Base-by-base conservation (phyloP, 2,797 vertebrate genomes). In the Crenuchus spilurus region DNA sequence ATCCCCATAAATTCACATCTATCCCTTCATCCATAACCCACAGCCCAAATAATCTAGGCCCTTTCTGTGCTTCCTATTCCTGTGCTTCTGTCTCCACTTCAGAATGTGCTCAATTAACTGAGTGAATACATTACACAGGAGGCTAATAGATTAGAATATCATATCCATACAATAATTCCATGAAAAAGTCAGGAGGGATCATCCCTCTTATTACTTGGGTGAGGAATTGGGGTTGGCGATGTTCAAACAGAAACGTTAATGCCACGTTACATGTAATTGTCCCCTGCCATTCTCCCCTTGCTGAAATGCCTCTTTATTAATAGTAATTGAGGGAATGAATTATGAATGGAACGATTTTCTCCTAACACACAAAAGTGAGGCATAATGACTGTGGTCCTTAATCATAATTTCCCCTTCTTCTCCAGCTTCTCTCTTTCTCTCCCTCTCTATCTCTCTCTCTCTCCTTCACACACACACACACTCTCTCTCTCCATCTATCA, bases 251-350 rank as follows among this genome's bases (percentile, higher is more conserved):
- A 89, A 97, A 96, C 95, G 95, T 96, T 98, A 98, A 98, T 97
- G 95, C 95, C 94, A 94, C 92, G 94, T 96, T 95, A 95, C 95
- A 92, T 96, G 95, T 97, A 96, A 98, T 97, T 95, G 96, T 97
- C 94, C 94, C 93, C 94, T 90, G 90, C 93, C 93, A 92, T 95
- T 95, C 93, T 55, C 86, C 89, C 94, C 92, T 72, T 75, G 90
- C 94, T 94, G 94, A 95, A 96, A 96, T 96, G 96, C 95, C 96
- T 96, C 96, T 98, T 98, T 98, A 99, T 98, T 98, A 97, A 97
- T 96, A 97, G 95, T 99, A 99, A 99, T 99, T 98, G 96, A 97
- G 94, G 94, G 91, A 96, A 98, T 99, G 97, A 98, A 99, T 98
- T 99, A 99, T 98, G 95, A 97, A 99, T 98, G 93, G 93, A 92